Evolutionary conservation across 53 echinoderm and acorn worm genomes (phyloP).

Genomic region (Henricia sp.): DNA sequence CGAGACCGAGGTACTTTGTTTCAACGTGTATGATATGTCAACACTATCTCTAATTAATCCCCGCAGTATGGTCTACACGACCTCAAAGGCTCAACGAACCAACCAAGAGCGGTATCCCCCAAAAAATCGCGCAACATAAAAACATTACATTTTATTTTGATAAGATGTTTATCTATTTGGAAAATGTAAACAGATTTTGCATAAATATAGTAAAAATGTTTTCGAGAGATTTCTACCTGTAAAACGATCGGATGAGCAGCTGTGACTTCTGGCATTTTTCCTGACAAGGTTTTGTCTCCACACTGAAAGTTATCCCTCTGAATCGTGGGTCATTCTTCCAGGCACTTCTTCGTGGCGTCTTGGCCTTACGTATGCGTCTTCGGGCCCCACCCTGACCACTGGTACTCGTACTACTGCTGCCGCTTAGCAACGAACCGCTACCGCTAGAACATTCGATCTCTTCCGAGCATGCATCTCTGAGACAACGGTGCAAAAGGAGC

Average conservation of each 20-base stretch:
- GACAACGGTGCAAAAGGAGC: no score
- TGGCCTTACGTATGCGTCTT: slow-evolving; percentile 68
- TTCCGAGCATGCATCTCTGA: no score
- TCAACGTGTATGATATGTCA: no score
- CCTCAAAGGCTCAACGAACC: no score
- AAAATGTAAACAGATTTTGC: no score
- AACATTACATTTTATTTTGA: no score
- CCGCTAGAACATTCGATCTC: background rate
- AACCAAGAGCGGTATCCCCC: no score
- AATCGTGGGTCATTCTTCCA: slow-evolving; percentile 79
- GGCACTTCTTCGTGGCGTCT: slow-evolving; percentile 74
- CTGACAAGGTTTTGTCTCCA: slow-evolving; percentile 53
- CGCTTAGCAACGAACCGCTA: background rate
- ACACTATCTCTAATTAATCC: no score
- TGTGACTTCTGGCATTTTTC: slow-evolving; percentile 33
- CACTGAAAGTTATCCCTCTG: slow-evolving; percentile 81
- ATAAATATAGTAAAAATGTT: background rate
- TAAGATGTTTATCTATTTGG: no score
- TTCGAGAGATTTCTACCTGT: slow-evolving; percentile 68
- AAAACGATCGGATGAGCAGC: slow-evolving; percentile 72
- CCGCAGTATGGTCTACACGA: no score
- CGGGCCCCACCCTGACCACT: background rate
- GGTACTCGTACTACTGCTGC: slow-evolving; percentile 12
- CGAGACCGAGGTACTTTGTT: no score
- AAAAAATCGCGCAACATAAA: no score